A percentile compares a stretch with the other conserved stretches of the same genome.
Evolutionary conservation across 1,140 invertebrate genomes (phyloP).

Genomic region (Eurosta solidaginis): DNA sequence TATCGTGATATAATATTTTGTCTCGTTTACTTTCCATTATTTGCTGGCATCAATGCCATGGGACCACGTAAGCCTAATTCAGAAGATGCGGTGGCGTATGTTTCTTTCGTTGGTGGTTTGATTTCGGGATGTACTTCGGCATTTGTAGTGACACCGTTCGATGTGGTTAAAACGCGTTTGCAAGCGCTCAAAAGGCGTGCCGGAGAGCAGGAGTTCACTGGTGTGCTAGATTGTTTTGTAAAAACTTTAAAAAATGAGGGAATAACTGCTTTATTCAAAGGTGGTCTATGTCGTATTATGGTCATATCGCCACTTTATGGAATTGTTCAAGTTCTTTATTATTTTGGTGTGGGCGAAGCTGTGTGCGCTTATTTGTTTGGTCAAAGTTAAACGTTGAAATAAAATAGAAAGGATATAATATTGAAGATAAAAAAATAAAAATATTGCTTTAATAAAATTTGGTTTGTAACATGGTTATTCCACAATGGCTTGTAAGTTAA

Average conservation of each 20-base stretch:
- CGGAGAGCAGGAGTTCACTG: conserved; percentile 80
- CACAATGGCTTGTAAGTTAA: too few relatives aligned
- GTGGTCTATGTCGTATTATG: conserved; percentile 93
- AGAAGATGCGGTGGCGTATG: neutral
- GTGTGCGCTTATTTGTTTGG: conserved; percentile 66
- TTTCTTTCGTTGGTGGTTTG: conserved; percentile 8
- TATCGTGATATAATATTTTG: conserved; percentile 93
- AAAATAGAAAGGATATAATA: neutral
- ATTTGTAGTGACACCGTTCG: conserved; percentile 87
- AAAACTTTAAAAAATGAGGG: conserved; percentile 90
- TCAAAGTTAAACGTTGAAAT: neutral
- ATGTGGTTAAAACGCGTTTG: conserved; percentile 94
- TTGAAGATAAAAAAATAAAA: too few relatives aligned
- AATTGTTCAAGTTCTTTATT: conserved; percentile 97
- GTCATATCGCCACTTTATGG: conserved; percentile 98
- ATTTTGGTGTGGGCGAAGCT: conserved; percentile 90
- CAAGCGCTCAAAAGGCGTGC: conserved; percentile 85
- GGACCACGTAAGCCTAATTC: conserved; percentile 70
- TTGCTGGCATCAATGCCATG: conserved; percentile 86
- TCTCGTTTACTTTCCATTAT: conserved; percentile 93
- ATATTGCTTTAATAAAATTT: too few relatives aligned
- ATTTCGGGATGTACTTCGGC: conserved; percentile 74
- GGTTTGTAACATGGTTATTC: too few relatives aligned
- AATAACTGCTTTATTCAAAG: conserved; percentile 92
- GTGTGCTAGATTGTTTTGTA: conserved; percentile 83